These are phyloP conservation scores for Rhynchophorus ferrugineus DNA, from an alignment of 1,140 invertebrate genomes.

Conservation along the genomic window DNA sequence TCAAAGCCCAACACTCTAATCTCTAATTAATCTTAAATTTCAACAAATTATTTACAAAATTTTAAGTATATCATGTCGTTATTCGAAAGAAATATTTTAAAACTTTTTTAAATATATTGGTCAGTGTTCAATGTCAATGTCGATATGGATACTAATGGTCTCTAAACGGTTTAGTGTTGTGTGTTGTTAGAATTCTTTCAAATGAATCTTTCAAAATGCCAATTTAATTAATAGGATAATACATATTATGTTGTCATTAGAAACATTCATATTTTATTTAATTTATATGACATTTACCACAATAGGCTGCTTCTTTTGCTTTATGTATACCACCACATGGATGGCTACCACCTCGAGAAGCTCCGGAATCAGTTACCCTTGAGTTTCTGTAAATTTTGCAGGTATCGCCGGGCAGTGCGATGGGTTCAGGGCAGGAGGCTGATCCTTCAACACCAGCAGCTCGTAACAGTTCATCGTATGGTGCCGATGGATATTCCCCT, in stretches of 20 bases:
- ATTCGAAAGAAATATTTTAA: slow-evolving; percentile 1
- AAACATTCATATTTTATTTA: no score
- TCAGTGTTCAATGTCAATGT: no score
- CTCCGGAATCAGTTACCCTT: slow-evolving; percentile 32
- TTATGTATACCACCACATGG: slow-evolving; percentile 10
- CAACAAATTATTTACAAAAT: no score
- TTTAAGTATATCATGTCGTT: neutral
- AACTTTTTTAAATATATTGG: no score
- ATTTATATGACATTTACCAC: no score
- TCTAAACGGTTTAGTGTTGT: no score
- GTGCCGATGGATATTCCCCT: slow-evolving; percentile 45
- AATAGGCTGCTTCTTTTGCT: slow-evolving; percentile 13
- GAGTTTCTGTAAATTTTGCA: slow-evolving; percentile 44
- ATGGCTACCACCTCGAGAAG: slow-evolving; percentile 13
- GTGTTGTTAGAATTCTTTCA: no score
- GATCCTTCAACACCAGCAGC: slow-evolving; percentile 43
- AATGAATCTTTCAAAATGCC: no score
- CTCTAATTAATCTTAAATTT: neutral
- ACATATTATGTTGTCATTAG: no score
- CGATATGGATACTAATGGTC: no score
- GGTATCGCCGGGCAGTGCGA: slow-evolving; percentile 44
- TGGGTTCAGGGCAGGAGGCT: slow-evolving; percentile 44
- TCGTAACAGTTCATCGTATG: slow-evolving; percentile 46
- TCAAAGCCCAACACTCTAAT: neutral
- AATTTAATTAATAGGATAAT: no score